Evolutionary conservation across 2,888 invertebrate genomes (phyloP).

Genomic region (Cryptocephalus moraei): DNA sequence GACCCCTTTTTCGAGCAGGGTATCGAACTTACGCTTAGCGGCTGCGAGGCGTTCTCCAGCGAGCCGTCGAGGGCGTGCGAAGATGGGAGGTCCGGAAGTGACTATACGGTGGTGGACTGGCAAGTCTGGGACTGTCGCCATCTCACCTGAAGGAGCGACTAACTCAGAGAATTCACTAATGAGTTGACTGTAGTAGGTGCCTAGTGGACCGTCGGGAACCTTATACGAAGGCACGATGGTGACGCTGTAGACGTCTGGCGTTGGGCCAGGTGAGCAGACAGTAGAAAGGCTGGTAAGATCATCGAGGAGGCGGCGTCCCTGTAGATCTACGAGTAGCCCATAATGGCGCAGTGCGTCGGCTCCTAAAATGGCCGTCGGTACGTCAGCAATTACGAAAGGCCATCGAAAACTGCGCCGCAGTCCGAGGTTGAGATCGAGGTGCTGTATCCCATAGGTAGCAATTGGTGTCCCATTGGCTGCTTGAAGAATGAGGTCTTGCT

Average conservation of each 20-base stretch:
- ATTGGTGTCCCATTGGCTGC: constrained; percentile 5
- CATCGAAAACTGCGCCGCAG: constrained; percentile 10
- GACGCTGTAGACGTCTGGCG: background rate
- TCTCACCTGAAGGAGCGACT: no score
- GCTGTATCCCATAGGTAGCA: constrained; percentile 1
- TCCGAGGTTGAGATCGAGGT: constrained; percentile 7
- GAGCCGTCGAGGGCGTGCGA: constrained; percentile 16
- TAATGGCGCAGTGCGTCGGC: constrained; percentile 12
- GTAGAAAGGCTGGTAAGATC: no score
- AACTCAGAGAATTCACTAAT: no score
- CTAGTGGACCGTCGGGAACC: no score
- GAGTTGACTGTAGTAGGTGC: no score
- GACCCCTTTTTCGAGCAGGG: constrained; percentile 19
- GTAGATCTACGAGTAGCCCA: constrained; percentile 9
- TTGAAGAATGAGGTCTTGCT: background rate
- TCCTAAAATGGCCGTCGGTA: constrained; percentile 13
- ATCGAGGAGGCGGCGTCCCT: constrained; percentile 6
- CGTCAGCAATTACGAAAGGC: constrained; percentile 14
- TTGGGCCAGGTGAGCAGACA: background rate
- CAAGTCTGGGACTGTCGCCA: no score
- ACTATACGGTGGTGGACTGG: no score
- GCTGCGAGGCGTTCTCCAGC: no score
- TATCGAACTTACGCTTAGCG: constrained; percentile 21
- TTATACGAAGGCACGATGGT: constrained; percentile 18
- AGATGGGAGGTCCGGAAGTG: no score